These are phyloP conservation scores for Pipistrellus nathusii DNA, from an alignment of 2,797 vertebrate genomes.

Conservation along the genomic window DNA sequence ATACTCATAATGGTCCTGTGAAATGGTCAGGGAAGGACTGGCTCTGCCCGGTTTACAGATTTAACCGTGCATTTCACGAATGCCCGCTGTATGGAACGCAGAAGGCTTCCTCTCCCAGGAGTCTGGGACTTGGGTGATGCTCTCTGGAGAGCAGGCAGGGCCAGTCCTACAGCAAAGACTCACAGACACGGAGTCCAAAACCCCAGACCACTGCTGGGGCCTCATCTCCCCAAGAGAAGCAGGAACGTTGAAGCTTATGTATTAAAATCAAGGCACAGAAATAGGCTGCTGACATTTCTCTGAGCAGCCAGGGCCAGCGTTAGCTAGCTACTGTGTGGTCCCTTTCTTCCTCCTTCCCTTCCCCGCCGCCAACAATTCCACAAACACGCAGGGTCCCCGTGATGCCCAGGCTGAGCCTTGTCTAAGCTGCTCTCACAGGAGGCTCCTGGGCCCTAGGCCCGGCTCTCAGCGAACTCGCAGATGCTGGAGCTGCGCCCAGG, in stretches of 20 bases:
- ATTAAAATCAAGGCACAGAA: background rate
- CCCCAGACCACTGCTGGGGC: background rate
- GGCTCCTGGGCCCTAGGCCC: background rate
- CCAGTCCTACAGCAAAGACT: background rate
- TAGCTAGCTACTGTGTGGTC: background rate
- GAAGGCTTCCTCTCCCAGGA: background rate
- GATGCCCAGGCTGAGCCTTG: background rate
- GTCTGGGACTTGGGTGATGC: background rate
- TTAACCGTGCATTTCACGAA: background rate
- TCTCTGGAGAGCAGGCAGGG: background rate
- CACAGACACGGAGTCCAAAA: background rate
- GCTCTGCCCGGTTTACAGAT: background rate
- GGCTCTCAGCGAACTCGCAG: background rate
- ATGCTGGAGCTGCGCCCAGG: background rate
- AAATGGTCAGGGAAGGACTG: background rate
- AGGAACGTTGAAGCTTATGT: background rate
- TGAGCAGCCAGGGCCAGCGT: background rate
- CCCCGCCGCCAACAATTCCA: background rate
- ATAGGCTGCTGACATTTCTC: background rate
- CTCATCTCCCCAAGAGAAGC: background rate
- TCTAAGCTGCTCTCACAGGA: background rate
- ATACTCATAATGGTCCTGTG: background rate
- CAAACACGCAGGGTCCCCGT: background rate
- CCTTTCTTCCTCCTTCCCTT: background rate
- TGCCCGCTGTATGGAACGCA: background rate